Evolutionary conservation across 2,888 invertebrate species (phyloP), one percentile per base, ranked within the genome.

Genomic region (Acrobasis suavella): DNA sequence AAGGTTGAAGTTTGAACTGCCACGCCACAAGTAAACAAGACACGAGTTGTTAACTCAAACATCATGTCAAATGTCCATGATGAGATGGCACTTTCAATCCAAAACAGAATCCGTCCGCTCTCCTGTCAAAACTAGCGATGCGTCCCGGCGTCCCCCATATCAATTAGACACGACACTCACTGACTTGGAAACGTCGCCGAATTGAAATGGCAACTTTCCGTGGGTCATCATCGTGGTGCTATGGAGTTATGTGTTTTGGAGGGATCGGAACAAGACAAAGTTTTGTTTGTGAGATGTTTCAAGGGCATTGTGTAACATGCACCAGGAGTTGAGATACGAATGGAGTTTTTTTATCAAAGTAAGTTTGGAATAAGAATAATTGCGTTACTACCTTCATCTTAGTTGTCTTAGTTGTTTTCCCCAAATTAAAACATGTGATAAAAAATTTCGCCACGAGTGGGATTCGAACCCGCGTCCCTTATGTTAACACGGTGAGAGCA

Each of bases 121-220:
- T 46, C 14, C 51, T 51, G 60, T 50, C 37, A 54, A 15, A 54
- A 49, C 62, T 55, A 55, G 62, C 55, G 54, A 55, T 38, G 49
- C 32, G 9, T 62, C 55, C 62, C 16, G 38, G 14, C 37, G 15
- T 37, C 46, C n/a, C 55, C 50, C 54, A 46, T 62, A 62, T 62
- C 55, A 62, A 62, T 62, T 62, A 62, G 62, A 55, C 62, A 54
- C 52, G 46, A 61, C 49, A 55, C 50, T 16, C 55, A 55, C 16
- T 55, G 55, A 49, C 55, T 55, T 37, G 62, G 55, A 62, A 62
- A 61, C 52, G 15, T 37, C 50, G 22, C 9, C 15, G 55, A 49
- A 55, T 62, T 62, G 62, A 55, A 62, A 62, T 32, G 54, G 62
- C 55, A 32, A 62, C 32, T 61, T 38, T 50, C 17, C 22, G 46